These are phyloP conservation scores for Spodoptera frugiperda DNA, from an alignment of 1,140 invertebrate genomes.

Conservation along the genomic window DNA sequence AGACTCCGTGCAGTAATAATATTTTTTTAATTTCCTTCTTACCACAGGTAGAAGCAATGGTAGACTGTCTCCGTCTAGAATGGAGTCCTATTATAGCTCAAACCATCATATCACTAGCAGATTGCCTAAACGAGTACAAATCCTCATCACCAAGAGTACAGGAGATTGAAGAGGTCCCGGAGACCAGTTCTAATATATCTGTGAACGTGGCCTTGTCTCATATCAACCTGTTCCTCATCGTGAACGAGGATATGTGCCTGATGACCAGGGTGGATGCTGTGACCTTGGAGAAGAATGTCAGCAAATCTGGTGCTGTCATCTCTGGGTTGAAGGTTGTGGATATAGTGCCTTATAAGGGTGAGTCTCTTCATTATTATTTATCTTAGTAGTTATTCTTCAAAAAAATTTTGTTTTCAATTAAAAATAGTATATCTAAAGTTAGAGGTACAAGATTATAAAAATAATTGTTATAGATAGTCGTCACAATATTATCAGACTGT, in stretches of 20 bases:
- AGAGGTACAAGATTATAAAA: too few species aligned
- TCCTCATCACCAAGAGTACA: constrained; percentile 7
- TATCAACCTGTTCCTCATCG: constrained; percentile 81
- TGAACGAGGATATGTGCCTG: constrained; percentile 75
- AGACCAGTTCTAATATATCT: constrained; percentile 64
- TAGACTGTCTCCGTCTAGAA: constrained; percentile 82
- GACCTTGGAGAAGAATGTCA: constrained; percentile 71
- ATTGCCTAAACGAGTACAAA: constrained; percentile 75
- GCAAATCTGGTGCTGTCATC: constrained; percentile 71
- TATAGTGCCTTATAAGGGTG: constrained; percentile 80
- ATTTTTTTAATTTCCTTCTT: not conserved
- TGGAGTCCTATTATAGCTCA: constrained; percentile 74
- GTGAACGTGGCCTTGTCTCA: constrained; percentile 81
- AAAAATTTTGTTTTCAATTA: too few species aligned
- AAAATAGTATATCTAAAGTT: too few species aligned
- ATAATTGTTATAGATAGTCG: too few species aligned
- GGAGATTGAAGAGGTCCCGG: constrained; percentile 30
- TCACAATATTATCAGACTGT: too few species aligned
- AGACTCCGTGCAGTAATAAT: too few species aligned
- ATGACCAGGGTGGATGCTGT: constrained; percentile 82
- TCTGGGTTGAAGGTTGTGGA: constrained; percentile 82
- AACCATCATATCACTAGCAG: constrained; percentile 69
- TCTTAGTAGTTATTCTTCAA: too few species aligned
- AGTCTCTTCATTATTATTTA: not conserved
- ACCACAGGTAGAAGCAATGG: constrained; percentile 82